Base-by-base conservation (phyloP, 1,140 invertebrate genomes). In the Cryptotermes secundus region DNA sequence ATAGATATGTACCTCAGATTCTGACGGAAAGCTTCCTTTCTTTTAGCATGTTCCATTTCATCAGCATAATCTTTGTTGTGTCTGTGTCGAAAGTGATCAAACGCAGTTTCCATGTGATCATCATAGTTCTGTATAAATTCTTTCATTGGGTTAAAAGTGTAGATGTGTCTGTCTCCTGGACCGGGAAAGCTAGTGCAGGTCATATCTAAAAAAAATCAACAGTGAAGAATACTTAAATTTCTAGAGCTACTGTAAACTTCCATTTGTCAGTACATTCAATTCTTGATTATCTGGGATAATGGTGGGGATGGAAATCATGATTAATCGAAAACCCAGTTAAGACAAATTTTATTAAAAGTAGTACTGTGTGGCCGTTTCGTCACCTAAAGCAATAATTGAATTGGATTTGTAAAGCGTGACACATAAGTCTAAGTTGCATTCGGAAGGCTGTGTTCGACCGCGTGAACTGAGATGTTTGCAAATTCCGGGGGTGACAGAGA, bases 121-220 rank as follows among this genome's bases (percentile, higher is more conserved):
- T 96, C 93, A 86, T 92, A 90, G 24, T 91, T 92, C 87, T 95
- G 92, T 59, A 99, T 91, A 87, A 97, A 99, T 91, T 99, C 97
- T 80, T 92, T 93, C 94, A 99, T 98, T 9, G 98, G 98, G 91
- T 99, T 99, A 88, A 97, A 97, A 3, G 95, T 96, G 83, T 95
- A 94, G 87, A 94, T 90, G 87, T 96, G 94, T 34, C 92, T 91
- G 6, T 91, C 90, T 31, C 97, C 97, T 16, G 97, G 97, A 6
- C 97, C 97, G 1, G 97, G 97, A 89, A 98, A 99, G 34, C 93
- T 92, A 0, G 92, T 90, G 88, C 97, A 99, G 26, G 92, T 93
- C 86, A 95, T 87, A 87, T 92, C 96, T 96, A 87, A 79, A 90
- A 87, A 81, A 42, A 84, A 34, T 4, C n/a, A 26, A 84, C 24